Evolutionary conservation across 2,888 invertebrate species (phyloP), one percentile per base, ranked within the genome.

Genomic region (Listrodromus nycthemerus): DNA sequence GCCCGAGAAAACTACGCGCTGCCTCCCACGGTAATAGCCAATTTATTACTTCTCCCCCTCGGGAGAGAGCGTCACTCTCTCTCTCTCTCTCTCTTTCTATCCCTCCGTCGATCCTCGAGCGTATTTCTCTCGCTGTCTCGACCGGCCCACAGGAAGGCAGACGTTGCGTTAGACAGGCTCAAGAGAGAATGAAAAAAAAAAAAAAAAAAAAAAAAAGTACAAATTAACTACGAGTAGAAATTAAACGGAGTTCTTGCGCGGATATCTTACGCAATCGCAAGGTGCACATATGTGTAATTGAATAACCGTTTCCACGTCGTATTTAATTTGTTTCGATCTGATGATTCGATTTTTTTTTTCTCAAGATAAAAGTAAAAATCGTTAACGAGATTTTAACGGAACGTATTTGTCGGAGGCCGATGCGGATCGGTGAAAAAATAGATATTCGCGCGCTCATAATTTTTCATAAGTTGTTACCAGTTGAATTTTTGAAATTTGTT

Each of bases 221-320:
- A 50, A 74, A 74, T 63, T 74, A 74, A 63, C 48, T 33, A 33
- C 63, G 48, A 21, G 63, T 48, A 63, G 63, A 63, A 74, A 63
- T 48, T 63, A 74, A 74, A 74, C 50, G 61, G 33, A 61, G 41
- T 63, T 63, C 61, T 61, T n/a, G 45, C 41, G 48, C 21, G 24
- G 55, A 33, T 19, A 63, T 74, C 45, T 74, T 74, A 50, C 74
- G 74, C 74, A 74, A 74, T 74, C 63, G 30, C 63, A 63, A 61
- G 73, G 45, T 61, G 30, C 61, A 63, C 33, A 48, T 63, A 30
- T 48, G 48, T 37, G 63, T 63, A 63, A 74, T 74, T 48, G 63
- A 74, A 74, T 74, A 63, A 48, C 45, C 48, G 74, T 74, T 63
- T 63, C 45, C 19, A 30, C 27, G 30, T 48, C 30, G 21, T 27